Evolutionary conservation across 2,113 vertebrate species (phyloP).

Genomic region (Peromyscus maniculatus): DNA sequence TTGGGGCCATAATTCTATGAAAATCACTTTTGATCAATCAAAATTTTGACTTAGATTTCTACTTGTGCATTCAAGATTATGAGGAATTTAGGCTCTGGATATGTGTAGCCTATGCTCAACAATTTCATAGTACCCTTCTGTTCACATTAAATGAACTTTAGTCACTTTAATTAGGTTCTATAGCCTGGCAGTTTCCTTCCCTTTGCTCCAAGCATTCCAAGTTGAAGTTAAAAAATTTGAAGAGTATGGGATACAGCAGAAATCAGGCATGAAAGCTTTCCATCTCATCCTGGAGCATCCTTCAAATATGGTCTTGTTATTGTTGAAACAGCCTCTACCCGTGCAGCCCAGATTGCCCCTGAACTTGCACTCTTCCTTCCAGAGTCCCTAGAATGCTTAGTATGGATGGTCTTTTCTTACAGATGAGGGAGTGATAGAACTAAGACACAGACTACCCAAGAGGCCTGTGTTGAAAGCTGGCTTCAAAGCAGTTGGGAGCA

Average conservation of each 20-base stretch:
- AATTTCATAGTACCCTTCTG: neutral
- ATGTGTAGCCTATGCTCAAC: neutral
- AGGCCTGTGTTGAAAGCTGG: neutral
- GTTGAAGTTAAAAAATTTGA: neutral
- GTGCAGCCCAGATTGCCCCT: neutral
- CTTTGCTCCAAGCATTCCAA: neutral
- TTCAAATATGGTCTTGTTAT: neutral
- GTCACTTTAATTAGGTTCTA: neutral
- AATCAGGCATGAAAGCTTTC: neutral
- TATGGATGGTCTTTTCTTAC: neutral
- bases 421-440: neutral
- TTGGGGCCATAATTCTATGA: neutral
- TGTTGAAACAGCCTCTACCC: neutral
- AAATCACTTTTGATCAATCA: constrained; percentile 7
- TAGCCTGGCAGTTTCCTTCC: neutral
- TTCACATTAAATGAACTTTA: neutral
- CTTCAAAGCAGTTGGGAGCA: neutral
- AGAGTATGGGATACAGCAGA: neutral
- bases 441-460: neutral
- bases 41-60: neutral
- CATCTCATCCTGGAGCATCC: neutral
- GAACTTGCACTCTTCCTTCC: neutral
- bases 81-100: neutral
- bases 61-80: neutral
- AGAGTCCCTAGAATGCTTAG: neutral